Base-by-base conservation (phyloP, 2,797 vertebrate genomes). In the Cirrhinus molitorella region DNA sequence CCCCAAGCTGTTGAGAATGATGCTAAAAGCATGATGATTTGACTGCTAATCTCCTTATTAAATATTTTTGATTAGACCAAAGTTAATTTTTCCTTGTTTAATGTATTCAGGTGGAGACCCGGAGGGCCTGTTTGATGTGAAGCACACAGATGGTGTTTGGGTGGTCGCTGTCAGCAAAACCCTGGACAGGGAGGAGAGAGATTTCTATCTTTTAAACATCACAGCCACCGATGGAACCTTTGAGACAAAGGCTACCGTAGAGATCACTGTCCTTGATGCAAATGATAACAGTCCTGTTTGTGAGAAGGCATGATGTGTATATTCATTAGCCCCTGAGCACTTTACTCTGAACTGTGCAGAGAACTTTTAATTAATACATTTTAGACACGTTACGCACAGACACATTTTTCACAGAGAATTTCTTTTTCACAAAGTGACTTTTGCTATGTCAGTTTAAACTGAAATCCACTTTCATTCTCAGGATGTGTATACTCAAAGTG, bases 221-320 rank as follows among this genome's bases (percentile, higher is more conserved):
- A 96, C 95, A 63, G 96, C 96, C 23, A 96, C 94, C 12, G 96
- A 97, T 86, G 96, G 96, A 16, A 94, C 93, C 2, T 97, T 94
- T 89, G 91, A 94, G 68, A 91, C 94, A n/a, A 95, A 92, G 92
- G 95, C 96, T 28, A 86, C 95, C 40, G 95, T 96, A 25, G 95
- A 96, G 80, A 95, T 97, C 83, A 96, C 96, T 89, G 95, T 97
- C 79, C 95, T 97, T 21, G 96, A 97, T 91, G 95, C 96, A 82
- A 97, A 97, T 81, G 96, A 97, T 91, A 97, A 97, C 80, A 95
- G 90, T 74, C 96, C 96, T 49, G 90, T 96, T 53, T 97, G 95
- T 80, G 95, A 95, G 91, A 96, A 96, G 96, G 96, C 96, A 91
- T 68, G 72, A 31, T 76, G 23, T 74, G 28, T 66, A 53, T 55